Evolutionary conservation across 2,888 invertebrate species (phyloP).

Genomic region (Buathra laborator): DNA sequence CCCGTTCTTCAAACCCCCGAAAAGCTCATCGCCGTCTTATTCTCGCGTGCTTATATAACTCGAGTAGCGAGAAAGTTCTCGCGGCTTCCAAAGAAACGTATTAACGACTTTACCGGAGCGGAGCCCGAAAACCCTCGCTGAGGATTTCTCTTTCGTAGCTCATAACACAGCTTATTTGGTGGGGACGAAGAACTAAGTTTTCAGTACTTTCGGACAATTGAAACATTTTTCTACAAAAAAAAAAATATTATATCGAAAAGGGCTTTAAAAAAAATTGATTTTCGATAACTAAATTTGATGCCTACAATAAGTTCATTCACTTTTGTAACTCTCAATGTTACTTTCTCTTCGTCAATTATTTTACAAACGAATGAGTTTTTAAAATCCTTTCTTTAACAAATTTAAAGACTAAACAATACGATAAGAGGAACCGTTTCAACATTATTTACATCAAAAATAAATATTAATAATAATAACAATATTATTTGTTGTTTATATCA

Average conservation of each 20-base stretch:
- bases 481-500: too few species aligned
- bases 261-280: neutral
- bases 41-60: slow-evolving; percentile 44
- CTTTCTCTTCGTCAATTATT: too few species aligned
- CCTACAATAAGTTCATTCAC: neutral
- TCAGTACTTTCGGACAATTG: neutral
- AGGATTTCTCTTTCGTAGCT: neutral
- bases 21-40: slow-evolving; percentile 54
- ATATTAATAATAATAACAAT: too few species aligned
- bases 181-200: neutral
- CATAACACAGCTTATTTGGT: neutral
- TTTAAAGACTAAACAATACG: too few species aligned
- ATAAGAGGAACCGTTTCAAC: too few species aligned
- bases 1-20: neutral
- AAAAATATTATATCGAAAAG: neutral
- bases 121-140: slow-evolving; percentile 1
- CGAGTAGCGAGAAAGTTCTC: slow-evolving; percentile 49
- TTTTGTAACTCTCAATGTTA: too few species aligned
- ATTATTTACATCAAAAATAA: too few species aligned
- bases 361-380: too few species aligned
- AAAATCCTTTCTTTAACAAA: too few species aligned
- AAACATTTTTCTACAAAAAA: neutral
- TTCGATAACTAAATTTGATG: neutral
- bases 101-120: slow-evolving; percentile 41
- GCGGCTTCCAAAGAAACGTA: slow-evolving; percentile 54